Evolutionary conservation across 2,888 invertebrate species (phyloP), one percentile per base, ranked within the genome.

Genomic region (Stomorhina lunata): DNA sequence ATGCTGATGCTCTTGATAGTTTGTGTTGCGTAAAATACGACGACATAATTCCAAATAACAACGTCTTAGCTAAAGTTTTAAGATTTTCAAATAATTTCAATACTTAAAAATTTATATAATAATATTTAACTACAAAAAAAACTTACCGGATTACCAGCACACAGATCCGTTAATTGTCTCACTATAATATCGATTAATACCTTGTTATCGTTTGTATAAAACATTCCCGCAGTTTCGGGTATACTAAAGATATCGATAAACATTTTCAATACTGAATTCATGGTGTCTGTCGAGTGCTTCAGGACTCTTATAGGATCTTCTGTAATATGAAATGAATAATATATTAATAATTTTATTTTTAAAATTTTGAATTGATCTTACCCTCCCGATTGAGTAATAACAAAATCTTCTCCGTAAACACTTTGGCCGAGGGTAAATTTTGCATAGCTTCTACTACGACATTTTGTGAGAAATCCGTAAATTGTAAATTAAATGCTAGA

Each of bases 131-230:
- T 40, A 45, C 10, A 63, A 55, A 34, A 25, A 12, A 53, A 22
- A 86, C 86, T 91, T 92, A 96, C 96, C 92, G 93, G 92, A 90
- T 98, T 98, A 27, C 97, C 97, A 4, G 97, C 94, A 50, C 96
- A 95, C 82, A 98, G 93, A 91, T 99, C 98, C 2, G 96, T 95
- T 27, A 99, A 93, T 90, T 98, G 97, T 61, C 98, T 93, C 65
- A 97, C 95, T 71, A 98, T 94, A 88, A 99, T 98, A 89, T 98
- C 99, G 83, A 98, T 95, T 78, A 98, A 93, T 50, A 98, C 98
- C 91, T 96, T 97, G 48, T 96, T 95, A 89, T 99, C 99, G 88
- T 98, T 99, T 0, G 98, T 97, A 91, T 99, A 99, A 92, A 98
- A 97, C 84, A 98, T 93, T 85, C 94, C 94, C 0, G 98, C 96